Percentiles rank a stretch among this genome's conserved stretches.
Conservation (phyloP, 1,140 invertebrate genomes). For the Chlorops oryzae region DNA sequence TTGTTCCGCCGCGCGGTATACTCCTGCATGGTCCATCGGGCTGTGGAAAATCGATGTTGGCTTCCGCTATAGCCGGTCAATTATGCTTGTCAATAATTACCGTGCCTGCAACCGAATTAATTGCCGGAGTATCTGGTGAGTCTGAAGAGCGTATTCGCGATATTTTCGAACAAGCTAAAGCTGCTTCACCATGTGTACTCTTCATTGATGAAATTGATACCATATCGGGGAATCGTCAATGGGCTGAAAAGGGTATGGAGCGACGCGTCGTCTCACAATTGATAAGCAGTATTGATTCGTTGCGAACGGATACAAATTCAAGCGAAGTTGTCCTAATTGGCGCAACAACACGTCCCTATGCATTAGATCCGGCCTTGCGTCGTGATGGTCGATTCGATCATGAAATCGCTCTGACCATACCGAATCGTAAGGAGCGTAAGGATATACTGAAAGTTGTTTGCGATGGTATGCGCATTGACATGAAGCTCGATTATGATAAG, state of each 20-base stretch:
- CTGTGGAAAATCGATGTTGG: conserved; percentile 87
- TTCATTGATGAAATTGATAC: conserved; percentile 94
- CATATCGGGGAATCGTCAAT: conserved; percentile 78
- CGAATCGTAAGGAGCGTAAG: conserved; percentile 71
- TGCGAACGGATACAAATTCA: conserved; percentile 57
- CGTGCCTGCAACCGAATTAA: conserved; percentile 82
- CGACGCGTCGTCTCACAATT: conserved; percentile 89
- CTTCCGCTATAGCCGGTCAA: conserved; percentile 85
- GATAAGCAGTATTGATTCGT: conserved; percentile 79
- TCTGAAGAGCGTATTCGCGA: conserved; percentile 89
- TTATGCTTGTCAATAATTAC: conserved; percentile 71
- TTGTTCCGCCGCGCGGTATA: conserved; percentile 76
- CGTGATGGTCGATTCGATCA: conserved; percentile 87
- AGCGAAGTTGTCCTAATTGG: conserved; percentile 81
- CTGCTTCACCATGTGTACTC: conserved; percentile 73
- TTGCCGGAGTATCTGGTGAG: conserved; percentile 92
- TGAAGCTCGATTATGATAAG: conserved; percentile 62
- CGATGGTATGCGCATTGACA: conserved; percentile 63
- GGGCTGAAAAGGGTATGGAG: conserved; percentile 91
- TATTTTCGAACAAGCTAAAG: conserved; percentile 77
- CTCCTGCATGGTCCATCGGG: conserved; percentile 88
- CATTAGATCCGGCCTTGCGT: conserved; percentile 86
- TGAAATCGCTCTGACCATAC: conserved; percentile 91
- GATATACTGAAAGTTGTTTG: conserved; percentile 68
- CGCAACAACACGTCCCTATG: conserved; percentile 90